These are phyloP conservation scores for Sardina pilchardus DNA, from an alignment of 2,113 vertebrate genomes.

Conservation along the genomic window DNA sequence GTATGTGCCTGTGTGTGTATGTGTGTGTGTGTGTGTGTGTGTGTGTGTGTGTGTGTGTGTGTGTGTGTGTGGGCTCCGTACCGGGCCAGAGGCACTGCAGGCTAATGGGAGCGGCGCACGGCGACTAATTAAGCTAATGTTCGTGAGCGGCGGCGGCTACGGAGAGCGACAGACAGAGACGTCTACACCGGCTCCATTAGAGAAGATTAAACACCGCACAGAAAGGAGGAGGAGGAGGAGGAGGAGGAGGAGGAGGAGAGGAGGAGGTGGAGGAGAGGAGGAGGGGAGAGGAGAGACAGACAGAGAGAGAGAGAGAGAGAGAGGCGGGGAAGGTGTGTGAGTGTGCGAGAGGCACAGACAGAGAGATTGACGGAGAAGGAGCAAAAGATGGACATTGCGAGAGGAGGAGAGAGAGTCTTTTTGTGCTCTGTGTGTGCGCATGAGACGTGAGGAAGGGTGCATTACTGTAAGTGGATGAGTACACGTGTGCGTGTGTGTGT, in stretches of 20 bases:
- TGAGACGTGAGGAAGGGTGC: background rate
- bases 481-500: background rate
- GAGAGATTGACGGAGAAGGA: background rate
- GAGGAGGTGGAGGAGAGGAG: background rate
- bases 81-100: background rate
- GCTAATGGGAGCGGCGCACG: constrained; percentile 38
- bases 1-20: background rate
- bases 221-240: background rate
- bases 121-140: constrained; percentile 56
- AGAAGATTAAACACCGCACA: constrained; percentile 15
- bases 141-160: constrained; percentile 47
- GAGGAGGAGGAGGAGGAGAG: background rate
- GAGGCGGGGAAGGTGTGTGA: background rate
- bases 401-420: background rate
- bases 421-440: background rate
- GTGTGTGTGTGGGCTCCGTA: background rate
- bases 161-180: constrained; percentile 29
- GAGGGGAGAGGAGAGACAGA: background rate
- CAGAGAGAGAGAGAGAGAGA: background rate
- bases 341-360: background rate
- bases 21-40: background rate
- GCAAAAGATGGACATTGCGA: background rate
- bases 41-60: background rate
- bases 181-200: constrained; percentile 34
- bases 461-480: background rate